Evolutionary conservation across 2,113 vertebrate genomes (phyloP), one percentile per base, ranked within the genome.

Genomic region (Crotalus helleri): DNA sequence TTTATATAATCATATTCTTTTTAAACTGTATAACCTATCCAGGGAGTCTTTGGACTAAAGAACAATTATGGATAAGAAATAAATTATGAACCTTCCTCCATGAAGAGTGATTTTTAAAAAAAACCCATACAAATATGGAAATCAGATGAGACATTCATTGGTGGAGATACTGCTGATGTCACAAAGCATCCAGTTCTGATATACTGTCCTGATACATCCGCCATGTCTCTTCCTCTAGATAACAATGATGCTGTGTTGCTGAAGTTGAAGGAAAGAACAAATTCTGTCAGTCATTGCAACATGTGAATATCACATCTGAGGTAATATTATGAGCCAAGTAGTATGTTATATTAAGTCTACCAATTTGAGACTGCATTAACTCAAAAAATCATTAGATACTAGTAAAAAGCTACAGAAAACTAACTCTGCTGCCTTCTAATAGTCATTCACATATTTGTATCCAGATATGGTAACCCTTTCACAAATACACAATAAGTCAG

Each of bases 111-210:
- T 74, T 19, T 74, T 29, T 59, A 17, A 46, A 17, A 33, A 33
- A 39, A 55, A 8, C 21, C 8, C 49, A 5, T 26, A 15, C 24
- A 88, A 33, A 29, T 54, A 89, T 88, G 87, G 51, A 88, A 88
- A 92, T 88, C 49, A 89, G 24, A 24, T 74, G 51, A 51, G 4
- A 49, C 19, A 74, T 53, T 88, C 59, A 55, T 51, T 74, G 87
- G 91, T 89, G 59, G 54, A 74, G 13, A 55, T 13, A 19, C 33
- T 74, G 91, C 44, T 92, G 91, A 92, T 92, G 91, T 92, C 91
- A 92, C 59, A 92, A 92, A 92, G 51, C 13, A 74, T 54, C 49
- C 23, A 69, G 23, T 88, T 92, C 86, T 92, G 51, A 74, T 61
- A 69, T 15, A 55, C 5, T 29, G 26, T 24, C n/a, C 13, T 46